phyloP scores from a whole-genome alignment of 1,140 invertebrate species.

The Drosophila littoralis region DNA sequence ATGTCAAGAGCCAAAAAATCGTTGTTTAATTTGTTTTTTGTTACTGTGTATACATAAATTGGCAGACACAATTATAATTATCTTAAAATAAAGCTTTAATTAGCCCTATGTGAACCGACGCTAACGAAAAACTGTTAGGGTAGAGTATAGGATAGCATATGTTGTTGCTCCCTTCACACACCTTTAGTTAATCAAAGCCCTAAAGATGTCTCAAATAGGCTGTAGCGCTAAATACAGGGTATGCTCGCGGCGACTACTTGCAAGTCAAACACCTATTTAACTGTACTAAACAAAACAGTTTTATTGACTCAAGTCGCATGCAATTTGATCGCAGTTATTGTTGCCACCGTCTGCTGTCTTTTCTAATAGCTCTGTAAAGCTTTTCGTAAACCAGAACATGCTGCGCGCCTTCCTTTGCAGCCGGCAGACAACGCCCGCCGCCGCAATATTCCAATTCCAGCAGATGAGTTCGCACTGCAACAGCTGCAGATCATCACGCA shows the following conservation, averaged over 20 bases:
- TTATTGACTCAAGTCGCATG: slow-evolving; percentile 37
- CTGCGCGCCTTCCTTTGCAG: slow-evolving; percentile 61
- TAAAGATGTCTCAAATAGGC: no score
- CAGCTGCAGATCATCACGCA: slow-evolving; percentile 68
- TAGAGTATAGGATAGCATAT: background rate
- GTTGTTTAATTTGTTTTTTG: background rate
- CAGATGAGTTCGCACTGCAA: slow-evolving; percentile 72
- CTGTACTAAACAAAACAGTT: slow-evolving; percentile 35
- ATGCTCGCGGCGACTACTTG: background rate
- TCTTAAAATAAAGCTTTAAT: no score
- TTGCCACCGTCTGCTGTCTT: slow-evolving; percentile 27
- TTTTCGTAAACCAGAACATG: slow-evolving; percentile 71
- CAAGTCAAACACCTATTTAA: slow-evolving; percentile 1
- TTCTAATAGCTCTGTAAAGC: slow-evolving; percentile 60
- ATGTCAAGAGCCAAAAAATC: background rate
- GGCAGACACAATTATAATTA: background rate
- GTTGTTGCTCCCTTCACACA: background rate
- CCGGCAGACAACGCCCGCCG: slow-evolving; percentile 78
- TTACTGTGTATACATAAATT: background rate
- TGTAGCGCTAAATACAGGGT: background rate
- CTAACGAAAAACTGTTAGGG: background rate
- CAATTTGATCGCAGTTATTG: slow-evolving; percentile 13
- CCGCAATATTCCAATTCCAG: slow-evolving; percentile 78
- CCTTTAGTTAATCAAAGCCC: no score
- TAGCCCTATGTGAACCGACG: no score